These are phyloP conservation scores for Nematolebias whitei DNA, from an alignment of 2,113 vertebrate species.

Conservation along the genomic window DNA sequence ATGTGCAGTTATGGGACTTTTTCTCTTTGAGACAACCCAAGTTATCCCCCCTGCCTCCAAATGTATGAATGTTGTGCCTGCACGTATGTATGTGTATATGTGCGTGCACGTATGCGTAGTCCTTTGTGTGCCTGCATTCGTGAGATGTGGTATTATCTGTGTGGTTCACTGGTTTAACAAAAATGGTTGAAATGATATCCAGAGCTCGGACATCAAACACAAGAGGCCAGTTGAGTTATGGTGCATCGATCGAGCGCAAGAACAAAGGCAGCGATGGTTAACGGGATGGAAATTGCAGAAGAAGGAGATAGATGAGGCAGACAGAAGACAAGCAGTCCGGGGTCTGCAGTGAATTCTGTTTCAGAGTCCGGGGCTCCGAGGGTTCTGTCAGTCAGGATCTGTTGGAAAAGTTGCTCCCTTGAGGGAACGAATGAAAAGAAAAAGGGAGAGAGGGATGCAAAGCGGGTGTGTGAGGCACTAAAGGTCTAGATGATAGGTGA, in stretches of 20 bases:
- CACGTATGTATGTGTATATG: not conserved
- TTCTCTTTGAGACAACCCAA: slow-evolving; percentile 1
- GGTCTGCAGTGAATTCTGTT: slow-evolving; percentile 70
- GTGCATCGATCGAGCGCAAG: slow-evolving; percentile 67
- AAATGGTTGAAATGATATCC: slow-evolving; percentile 74
- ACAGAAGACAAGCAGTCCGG: slow-evolving; percentile 63
- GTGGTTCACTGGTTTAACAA: slow-evolving; percentile 54
- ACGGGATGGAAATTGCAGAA: slow-evolving; percentile 67
- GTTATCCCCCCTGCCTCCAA: slow-evolving; percentile 10
- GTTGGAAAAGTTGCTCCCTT: slow-evolving; percentile 72
- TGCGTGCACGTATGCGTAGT: slow-evolving; percentile 4
- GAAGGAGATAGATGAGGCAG: slow-evolving; percentile 75
- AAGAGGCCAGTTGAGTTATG: slow-evolving; percentile 73
- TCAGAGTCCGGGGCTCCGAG: slow-evolving; percentile 63
- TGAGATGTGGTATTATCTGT: slow-evolving; percentile 64
- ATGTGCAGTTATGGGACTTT: slow-evolving; percentile 7
- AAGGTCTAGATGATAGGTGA: slow-evolving; percentile 76
- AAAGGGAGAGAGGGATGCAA: slow-evolving; percentile 62
- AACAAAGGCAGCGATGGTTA: slow-evolving; percentile 70
- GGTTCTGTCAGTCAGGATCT: slow-evolving; percentile 72
- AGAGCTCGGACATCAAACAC: slow-evolving; percentile 76
- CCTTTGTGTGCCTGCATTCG: slow-evolving; percentile 48
- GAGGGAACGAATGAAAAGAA: slow-evolving; percentile 58
- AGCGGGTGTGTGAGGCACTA: slow-evolving; percentile 64
- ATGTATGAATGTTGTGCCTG: slow-evolving; percentile 7